Conservation (phyloP, 2,797 vertebrate genomes). For the Triplophysa yarkandensis region DNA sequence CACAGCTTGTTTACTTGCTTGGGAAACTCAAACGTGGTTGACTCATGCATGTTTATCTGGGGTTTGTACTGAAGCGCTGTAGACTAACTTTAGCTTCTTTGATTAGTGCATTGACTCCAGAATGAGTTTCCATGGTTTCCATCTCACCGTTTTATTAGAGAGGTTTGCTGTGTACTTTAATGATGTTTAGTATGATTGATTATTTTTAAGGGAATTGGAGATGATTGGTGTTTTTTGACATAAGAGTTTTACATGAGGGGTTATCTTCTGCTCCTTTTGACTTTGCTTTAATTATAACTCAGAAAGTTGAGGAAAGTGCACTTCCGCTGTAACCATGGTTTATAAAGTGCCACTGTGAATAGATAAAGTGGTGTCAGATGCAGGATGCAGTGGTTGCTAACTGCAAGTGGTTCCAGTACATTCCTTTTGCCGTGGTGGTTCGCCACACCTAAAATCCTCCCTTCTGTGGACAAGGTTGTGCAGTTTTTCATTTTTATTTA, state of each 20-base stretch:
- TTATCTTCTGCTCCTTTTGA: conserved; percentile 9
- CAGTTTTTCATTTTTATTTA: too few relatives aligned
- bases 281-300: not conserved
- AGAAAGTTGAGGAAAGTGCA: not conserved
- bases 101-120: conserved; percentile 35
- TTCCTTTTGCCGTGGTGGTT: too few relatives aligned
- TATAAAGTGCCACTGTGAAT: too few relatives aligned
- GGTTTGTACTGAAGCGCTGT: conserved; percentile 28
- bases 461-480: too few relatives aligned
- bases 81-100: conserved; percentile 30
- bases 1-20: conserved; percentile 46
- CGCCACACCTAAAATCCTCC: too few relatives aligned
- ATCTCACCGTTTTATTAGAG: not conserved
- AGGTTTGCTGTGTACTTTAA: conserved; percentile 1
- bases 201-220: not conserved
- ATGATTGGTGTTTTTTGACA: conserved; percentile 5
- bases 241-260: not conserved
- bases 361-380: too few relatives aligned
- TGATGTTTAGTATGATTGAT: conserved; percentile 10
- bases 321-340: too few relatives aligned
- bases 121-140: conserved; percentile 24
- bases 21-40: conserved; percentile 34
- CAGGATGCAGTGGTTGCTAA: too few relatives aligned
- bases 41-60: conserved; percentile 44
- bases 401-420: too few relatives aligned